Evolutionary conservation across 2,113 vertebrate species (phyloP).

Genomic region (Menidia beryllina): DNA sequence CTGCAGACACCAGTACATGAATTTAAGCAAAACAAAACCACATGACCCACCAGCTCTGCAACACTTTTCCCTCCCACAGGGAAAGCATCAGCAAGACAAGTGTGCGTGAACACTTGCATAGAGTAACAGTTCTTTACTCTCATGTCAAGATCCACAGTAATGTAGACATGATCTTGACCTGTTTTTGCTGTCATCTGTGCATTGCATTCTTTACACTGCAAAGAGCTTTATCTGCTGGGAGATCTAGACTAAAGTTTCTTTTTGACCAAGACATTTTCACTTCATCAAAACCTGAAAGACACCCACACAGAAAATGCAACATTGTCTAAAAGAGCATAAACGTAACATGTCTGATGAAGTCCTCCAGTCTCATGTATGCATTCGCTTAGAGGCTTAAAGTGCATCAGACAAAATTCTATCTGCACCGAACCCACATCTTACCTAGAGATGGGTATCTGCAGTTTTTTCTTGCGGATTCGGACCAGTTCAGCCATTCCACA

Average conservation of each 20-base stretch:
- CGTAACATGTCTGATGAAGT: neutral
- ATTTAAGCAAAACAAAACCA: slow-evolving; percentile 73
- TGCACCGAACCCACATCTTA: slow-evolving; percentile 57
- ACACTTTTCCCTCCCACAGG: slow-evolving; percentile 33
- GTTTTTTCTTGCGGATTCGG: slow-evolving; percentile 80
- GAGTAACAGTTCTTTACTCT: slow-evolving; percentile 23
- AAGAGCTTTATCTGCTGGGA: neutral
- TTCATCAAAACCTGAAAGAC: slow-evolving; percentile 38
- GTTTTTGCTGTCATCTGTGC: neutral
- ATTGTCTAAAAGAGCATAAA: slow-evolving; percentile 8
- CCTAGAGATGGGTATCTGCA: slow-evolving; percentile 82
- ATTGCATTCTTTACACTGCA: neutral
- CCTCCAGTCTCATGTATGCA: neutral
- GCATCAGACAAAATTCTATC: neutral
- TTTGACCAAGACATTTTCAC: slow-evolving; percentile 39
- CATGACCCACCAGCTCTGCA: slow-evolving; percentile 57
- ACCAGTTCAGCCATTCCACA: slow-evolving; percentile 80
- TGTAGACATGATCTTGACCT: too few species aligned
- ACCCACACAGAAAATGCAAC: neutral
- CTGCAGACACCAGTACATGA: slow-evolving; percentile 16
- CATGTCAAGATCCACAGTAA: neutral
- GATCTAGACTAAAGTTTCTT: neutral
- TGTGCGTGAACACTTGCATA: slow-evolving; percentile 2
- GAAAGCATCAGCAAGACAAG: slow-evolving; percentile 24
- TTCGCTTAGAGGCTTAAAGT: slow-evolving; percentile 1